These are phyloP conservation scores for Desoria tigrina DNA, from an alignment of 2,888 invertebrate species.

Conservation along the genomic window DNA sequence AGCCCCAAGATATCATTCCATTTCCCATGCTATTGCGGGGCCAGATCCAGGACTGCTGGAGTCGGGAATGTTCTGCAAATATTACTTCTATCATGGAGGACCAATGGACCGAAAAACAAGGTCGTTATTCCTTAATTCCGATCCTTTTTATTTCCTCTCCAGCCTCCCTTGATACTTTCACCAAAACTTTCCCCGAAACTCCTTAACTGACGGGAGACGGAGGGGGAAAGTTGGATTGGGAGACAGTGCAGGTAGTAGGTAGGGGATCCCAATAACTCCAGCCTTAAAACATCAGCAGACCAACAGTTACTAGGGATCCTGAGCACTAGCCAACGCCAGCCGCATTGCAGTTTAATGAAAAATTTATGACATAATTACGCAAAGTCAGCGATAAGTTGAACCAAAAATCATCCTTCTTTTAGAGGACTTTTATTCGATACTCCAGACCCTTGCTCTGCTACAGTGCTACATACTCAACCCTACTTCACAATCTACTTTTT, in stretches of 20 bases:
- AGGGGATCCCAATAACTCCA: background rate
- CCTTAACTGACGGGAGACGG: background rate
- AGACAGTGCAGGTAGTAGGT: background rate
- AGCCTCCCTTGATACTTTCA: conserved; percentile 4
- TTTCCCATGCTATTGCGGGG: too few relatives aligned
- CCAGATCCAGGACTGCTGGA: too few relatives aligned
- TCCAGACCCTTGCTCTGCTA: conserved; percentile 37
- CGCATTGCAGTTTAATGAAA: conserved; percentile 50
- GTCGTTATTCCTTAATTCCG: conserved; percentile 20
- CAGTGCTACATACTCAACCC: conserved; percentile 21
- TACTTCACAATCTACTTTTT: too few relatives aligned
- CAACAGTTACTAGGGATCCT: too few relatives aligned
- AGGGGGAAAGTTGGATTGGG: background rate
- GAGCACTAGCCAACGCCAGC: too few relatives aligned
- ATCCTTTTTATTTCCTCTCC: conserved; percentile 17
- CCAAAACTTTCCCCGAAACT: background rate
- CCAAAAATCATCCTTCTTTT: conserved; percentile 40
- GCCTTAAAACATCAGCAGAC: too few relatives aligned
- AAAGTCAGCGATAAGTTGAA: conserved; percentile 41
- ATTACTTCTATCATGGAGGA: background rate
- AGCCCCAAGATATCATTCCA: too few relatives aligned
- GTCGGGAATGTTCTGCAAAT: too few relatives aligned
- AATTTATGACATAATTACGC: conserved; percentile 52
- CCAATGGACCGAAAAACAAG: conserved; percentile 23
- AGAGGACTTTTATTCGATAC: conserved; percentile 32